phyloP scores from a whole-genome alignment of 2,113 vertebrate genomes.

The Tursiops truncatus region DNA sequence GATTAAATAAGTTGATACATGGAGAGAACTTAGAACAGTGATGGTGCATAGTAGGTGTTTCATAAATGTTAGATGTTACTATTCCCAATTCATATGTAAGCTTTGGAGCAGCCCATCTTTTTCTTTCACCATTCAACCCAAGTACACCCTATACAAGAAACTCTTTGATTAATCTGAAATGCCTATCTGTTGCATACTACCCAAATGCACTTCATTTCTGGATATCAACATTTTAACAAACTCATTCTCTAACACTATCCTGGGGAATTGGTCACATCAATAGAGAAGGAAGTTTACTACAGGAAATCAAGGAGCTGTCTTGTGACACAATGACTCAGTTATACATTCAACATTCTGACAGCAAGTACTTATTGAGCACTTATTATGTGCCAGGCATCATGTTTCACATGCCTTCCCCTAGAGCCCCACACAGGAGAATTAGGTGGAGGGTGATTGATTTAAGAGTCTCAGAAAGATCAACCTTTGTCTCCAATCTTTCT shows the following conservation, averaged over 20 bases:
- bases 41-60: neutral
- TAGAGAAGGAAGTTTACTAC: neutral
- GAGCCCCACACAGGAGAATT: neutral
- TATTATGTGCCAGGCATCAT: neutral
- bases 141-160: neutral
- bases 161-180: neutral
- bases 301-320: neutral
- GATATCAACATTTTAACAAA: neutral
- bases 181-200: too few relatives aligned
- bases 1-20: neutral
- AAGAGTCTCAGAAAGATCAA: neutral
- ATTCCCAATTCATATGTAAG: neutral
- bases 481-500: neutral
- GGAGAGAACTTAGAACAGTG: neutral
- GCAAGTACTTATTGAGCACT: neutral
- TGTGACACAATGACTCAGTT: conserved; percentile 55
- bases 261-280: neutral
- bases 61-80: neutral
- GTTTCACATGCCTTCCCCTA: neutral
- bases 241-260: neutral
- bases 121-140: neutral
- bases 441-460: neutral
- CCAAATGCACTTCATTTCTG: neutral
- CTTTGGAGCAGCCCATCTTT: neutral
- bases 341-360: neutral